phyloP scores from a whole-genome alignment of 2,113 vertebrate species.

The Daphoenositta chrysoptera region DNA sequence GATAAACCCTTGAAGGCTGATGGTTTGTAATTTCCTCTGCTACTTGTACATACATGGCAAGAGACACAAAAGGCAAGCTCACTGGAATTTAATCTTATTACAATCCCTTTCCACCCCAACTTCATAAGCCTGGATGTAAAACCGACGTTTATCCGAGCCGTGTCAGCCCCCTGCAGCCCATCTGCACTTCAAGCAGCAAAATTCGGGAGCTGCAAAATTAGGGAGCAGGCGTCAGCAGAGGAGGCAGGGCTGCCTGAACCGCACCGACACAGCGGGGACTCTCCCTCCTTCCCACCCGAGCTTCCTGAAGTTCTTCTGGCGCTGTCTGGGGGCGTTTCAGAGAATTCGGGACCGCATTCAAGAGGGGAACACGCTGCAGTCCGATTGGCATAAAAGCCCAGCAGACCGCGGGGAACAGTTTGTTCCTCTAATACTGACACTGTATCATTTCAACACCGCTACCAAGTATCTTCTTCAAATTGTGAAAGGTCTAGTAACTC shows the following conservation, averaged over 20 bases:
- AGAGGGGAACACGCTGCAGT: neutral
- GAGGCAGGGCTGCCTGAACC: rapidly evolving
- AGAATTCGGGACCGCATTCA: neutral
- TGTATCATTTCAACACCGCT: conserved; percentile 9
- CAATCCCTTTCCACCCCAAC: neutral
- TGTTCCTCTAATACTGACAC: conserved; percentile 40
- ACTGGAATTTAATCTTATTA: neutral
- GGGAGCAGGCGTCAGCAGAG: rapidly evolving
- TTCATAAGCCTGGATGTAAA: neutral
- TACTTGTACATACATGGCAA: neutral
- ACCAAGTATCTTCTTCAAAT: conserved; percentile 18
- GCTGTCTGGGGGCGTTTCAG: neutral
- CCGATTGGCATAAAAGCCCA: neutral
- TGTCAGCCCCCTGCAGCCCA: neutral
- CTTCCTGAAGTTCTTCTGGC: neutral
- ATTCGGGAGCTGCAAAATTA: neutral
- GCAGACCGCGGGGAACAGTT: neutral
- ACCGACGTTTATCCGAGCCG: rapidly evolving
- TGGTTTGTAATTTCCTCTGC: neutral
- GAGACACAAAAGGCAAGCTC: neutral
- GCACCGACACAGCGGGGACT: rapidly evolving
- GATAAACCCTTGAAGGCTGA: neutral
- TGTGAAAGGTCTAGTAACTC: conserved; percentile 22
- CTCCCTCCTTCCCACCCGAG: rapidly evolving
- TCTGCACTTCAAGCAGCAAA: neutral